These are phyloP conservation scores for Lasiurus cinereus DNA, from an alignment of 2,113 vertebrate genomes.

Conservation along the genomic window DNA sequence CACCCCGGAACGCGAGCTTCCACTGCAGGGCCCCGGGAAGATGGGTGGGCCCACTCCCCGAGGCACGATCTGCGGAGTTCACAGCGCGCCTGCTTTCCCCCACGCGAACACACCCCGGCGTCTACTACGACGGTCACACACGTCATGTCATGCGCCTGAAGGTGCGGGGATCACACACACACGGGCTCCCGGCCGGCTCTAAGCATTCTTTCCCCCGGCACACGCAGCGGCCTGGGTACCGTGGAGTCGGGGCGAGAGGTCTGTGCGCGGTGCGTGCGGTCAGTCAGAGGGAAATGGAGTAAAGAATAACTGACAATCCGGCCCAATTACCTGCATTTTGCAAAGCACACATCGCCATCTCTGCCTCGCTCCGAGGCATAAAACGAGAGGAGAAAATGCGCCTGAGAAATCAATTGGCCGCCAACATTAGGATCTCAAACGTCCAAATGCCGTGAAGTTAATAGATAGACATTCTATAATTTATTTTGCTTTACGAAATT, in stretches of 20 bases:
- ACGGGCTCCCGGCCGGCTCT: neutral
- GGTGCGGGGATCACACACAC: neutral
- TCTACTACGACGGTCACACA: neutral
- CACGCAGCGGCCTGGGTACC: neutral
- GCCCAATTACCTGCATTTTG: neutral
- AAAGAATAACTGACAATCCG: neutral
- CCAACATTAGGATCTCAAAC: slow-evolving; percentile 23
- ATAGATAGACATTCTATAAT: neutral
- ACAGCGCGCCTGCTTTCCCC: neutral
- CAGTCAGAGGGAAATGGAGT: neutral
- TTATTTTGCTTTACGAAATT: slow-evolving; percentile 44
- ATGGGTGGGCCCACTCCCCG: neutral
- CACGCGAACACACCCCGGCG: neutral
- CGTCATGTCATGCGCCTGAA: neutral
- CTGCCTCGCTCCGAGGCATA: neutral
- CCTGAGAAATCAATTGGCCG: neutral
- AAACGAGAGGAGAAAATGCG: neutral
- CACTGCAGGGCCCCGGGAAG: neutral
- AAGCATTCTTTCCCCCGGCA: neutral
- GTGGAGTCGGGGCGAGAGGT: neutral
- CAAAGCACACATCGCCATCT: neutral
- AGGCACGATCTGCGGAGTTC: neutral
- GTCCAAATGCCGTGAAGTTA: neutral
- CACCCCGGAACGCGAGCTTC: neutral
- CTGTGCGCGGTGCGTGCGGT: neutral